Evolutionary conservation across 2,888 invertebrate species (phyloP).

Genomic region (Drosophila heteroneura): DNA sequence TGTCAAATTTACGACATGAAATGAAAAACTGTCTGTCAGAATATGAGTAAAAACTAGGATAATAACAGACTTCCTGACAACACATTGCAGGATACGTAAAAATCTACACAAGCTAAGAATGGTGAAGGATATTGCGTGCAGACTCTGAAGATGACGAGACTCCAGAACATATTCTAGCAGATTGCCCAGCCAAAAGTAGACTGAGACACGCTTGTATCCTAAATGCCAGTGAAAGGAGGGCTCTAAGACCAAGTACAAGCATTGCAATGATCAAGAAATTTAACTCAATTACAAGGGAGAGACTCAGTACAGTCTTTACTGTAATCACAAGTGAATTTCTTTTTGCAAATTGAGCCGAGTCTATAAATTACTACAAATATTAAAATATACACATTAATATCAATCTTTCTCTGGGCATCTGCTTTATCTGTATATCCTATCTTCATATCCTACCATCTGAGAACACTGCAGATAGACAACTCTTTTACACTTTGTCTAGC

Average conservation of each 20-base stretch:
- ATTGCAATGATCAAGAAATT: not conserved
- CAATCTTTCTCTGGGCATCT: not conserved
- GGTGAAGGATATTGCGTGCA: not conserved
- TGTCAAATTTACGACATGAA: not conserved
- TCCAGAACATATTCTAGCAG: not conserved
- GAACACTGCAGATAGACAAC: not conserved
- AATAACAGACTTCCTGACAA: not conserved
- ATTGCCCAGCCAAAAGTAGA: not conserved
- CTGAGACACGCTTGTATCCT: not conserved
- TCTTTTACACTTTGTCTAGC: not conserved
- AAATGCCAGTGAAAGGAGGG: rapidly evolving
- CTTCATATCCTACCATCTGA: not conserved
- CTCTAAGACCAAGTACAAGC: not conserved
- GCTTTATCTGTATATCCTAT: not conserved
- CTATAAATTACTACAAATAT: not conserved
- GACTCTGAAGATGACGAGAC: not conserved
- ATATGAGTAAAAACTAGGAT: not conserved
- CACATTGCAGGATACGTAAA: not conserved
- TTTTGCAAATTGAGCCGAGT: not conserved
- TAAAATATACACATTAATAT: not conserved
- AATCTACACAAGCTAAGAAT: not conserved
- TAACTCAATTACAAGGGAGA: not conserved
- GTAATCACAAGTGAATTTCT: not conserved
- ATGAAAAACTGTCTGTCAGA: not conserved
- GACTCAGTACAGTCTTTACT: not conserved